Evolutionary conservation across 2,888 invertebrate species (phyloP).

Genomic region (Mellilla xanthometata): DNA sequence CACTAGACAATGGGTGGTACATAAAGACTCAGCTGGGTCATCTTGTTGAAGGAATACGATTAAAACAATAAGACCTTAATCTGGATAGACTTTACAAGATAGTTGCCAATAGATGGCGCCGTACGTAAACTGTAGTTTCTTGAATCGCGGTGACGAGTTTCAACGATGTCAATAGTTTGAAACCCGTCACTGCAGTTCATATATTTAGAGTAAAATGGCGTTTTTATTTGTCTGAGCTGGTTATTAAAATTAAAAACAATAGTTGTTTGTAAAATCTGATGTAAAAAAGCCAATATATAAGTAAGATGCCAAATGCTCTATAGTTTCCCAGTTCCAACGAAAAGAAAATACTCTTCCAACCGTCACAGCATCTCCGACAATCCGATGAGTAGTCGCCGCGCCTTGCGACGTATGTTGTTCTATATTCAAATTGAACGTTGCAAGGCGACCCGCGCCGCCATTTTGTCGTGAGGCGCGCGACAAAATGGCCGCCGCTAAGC

Average conservation of each 20-base stretch:
- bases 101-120: no score
- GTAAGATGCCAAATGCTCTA: conserved; percentile 27
- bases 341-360: conserved; percentile 78
- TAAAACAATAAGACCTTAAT: no score
- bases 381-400: conserved; percentile 79
- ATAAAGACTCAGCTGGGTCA: no score
- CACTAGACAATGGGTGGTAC: no score
- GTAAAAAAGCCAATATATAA: neutral
- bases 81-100: no score
- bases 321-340: conserved; percentile 45
- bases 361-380: conserved; percentile 74
- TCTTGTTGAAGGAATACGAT: no score
- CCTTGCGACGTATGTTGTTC: conserved; percentile 80
- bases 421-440: conserved; percentile 80
- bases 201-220: no score
- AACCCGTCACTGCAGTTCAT: no score
- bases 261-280: neutral
- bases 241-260: neutral
- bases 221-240: no score
- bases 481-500: conserved; percentile 41
- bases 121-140: no score
- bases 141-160: no score
- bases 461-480: conserved; percentile 63
- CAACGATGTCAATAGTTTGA: no score
- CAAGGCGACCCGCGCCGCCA: conserved; percentile 66